Evolutionary conservation across 2,113 vertebrate genomes (phyloP).

Genomic region (Sinosuthora webbiana): DNA sequence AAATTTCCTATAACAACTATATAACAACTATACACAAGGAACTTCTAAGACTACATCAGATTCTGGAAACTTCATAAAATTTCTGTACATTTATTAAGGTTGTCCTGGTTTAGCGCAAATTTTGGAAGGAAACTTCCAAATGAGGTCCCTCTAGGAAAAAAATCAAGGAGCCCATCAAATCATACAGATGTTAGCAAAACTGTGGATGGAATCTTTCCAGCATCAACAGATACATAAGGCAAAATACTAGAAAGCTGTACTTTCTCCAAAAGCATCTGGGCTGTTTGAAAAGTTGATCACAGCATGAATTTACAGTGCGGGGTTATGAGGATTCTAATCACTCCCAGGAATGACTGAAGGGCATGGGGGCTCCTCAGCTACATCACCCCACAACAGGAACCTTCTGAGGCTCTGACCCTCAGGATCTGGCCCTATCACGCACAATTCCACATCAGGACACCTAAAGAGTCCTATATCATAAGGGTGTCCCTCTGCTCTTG

Average conservation of each 20-base stretch:
- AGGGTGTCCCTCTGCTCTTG: background rate
- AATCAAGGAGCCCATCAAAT: background rate
- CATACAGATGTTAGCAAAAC: background rate
- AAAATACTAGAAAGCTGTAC: background rate
- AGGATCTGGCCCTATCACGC: background rate
- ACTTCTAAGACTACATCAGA: background rate
- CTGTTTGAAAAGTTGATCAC: background rate
- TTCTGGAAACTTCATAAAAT: background rate
- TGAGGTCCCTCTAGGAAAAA: background rate
- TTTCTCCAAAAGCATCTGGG: background rate
- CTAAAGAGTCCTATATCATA: background rate
- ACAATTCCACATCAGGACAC: background rate
- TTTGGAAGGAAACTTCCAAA: background rate
- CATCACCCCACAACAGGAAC: background rate
- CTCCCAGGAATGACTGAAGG: background rate
- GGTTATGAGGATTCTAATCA: background rate
- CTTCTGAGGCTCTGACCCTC: background rate
- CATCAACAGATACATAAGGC: background rate
- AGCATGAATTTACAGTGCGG: background rate
- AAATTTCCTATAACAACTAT: background rate
- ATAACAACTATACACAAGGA: background rate
- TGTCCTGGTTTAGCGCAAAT: background rate
- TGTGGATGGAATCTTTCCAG: background rate
- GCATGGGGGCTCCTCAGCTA: background rate
- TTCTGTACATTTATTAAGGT: background rate